A percentile compares a stretch with the other conserved stretches of the same genome.
These are phyloP conservation scores for Sinotaia quadrata DNA, from an alignment of 2,888 invertebrate species.

Conservation along the genomic window DNA sequence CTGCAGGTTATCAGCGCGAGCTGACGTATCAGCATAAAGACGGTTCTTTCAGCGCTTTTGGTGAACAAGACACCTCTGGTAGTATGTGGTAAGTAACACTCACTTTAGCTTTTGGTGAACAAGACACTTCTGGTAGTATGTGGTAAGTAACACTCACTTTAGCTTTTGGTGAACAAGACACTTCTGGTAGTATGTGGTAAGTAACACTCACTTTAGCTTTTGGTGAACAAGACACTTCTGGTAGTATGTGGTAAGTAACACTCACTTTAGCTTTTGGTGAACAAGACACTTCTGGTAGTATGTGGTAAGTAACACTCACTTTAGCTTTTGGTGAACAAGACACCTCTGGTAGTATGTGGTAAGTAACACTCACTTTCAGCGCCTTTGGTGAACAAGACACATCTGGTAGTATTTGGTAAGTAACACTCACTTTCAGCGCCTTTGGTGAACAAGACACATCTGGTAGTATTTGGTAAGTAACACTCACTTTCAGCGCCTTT, in stretches of 20 bases:
- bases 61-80: slow-evolving; percentile 78
- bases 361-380: too few relatives aligned
- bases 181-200: slow-evolving; percentile 74
- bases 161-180: slow-evolving; percentile 80
- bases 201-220: too few relatives aligned
- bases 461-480: slow-evolving; percentile 85
- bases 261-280: slow-evolving; percentile 87
- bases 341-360: slow-evolving; percentile 74
- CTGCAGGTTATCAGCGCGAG: slow-evolving; percentile 86
- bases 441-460: slow-evolving; percentile 79
- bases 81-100: slow-evolving; percentile 86
- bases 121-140: slow-evolving; percentile 77
- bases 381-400: slow-evolving; percentile 79
- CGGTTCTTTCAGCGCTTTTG: slow-evolving; percentile 91
- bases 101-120: slow-evolving; percentile 85
- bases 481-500: slow-evolving; percentile 92
- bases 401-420: slow-evolving; percentile 85
- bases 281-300: slow-evolving; percentile 77
- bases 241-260: slow-evolving; percentile 86
- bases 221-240: slow-evolving; percentile 78
- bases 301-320: slow-evolving; percentile 72
- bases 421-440: too few relatives aligned
- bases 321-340: slow-evolving; percentile 84
- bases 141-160: slow-evolving; percentile 80
- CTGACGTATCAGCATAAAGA: slow-evolving; percentile 89